These are phyloP conservation scores for Nothocercus julius DNA, from an alignment of 2,113 vertebrate genomes.

Conservation along the genomic window DNA sequence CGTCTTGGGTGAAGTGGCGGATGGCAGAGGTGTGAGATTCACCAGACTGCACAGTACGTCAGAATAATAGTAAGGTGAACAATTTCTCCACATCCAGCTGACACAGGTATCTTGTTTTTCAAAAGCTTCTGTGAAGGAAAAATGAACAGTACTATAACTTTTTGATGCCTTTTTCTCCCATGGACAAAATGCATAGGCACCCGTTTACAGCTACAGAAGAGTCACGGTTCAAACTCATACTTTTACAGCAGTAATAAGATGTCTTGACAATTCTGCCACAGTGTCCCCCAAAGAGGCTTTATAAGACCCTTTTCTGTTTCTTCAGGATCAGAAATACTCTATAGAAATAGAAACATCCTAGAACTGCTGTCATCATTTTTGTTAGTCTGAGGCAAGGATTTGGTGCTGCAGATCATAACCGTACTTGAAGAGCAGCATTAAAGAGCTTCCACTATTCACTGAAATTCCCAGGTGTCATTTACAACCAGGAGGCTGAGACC, in stretches of 20 bases:
- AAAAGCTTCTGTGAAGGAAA: not conserved
- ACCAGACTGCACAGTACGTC: rapidly evolving
- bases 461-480: not conserved
- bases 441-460: not conserved
- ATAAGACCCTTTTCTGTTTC: not conserved
- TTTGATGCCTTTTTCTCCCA: not conserved
- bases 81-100: not conserved
- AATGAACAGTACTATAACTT: rapidly evolving
- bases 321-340: not conserved
- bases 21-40: not conserved
- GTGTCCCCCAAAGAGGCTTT: not conserved
- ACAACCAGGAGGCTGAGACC: not conserved
- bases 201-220: not conserved
- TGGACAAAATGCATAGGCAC: not conserved
- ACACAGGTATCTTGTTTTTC: not conserved
- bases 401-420: not conserved
- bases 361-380: not conserved
- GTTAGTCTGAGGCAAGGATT: not conserved
- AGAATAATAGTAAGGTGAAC: not conserved
- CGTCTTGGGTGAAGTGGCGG: not conserved
- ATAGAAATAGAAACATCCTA: not conserved
- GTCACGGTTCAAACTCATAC: not conserved
- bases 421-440: not conserved
- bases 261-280: not conserved
- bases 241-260: not conserved